Percentiles rank a stretch among this genome's conserved stretches.
phyloP scores from a whole-genome alignment of 1,140 invertebrate genomes.

The Drosophila neocordata region DNA sequence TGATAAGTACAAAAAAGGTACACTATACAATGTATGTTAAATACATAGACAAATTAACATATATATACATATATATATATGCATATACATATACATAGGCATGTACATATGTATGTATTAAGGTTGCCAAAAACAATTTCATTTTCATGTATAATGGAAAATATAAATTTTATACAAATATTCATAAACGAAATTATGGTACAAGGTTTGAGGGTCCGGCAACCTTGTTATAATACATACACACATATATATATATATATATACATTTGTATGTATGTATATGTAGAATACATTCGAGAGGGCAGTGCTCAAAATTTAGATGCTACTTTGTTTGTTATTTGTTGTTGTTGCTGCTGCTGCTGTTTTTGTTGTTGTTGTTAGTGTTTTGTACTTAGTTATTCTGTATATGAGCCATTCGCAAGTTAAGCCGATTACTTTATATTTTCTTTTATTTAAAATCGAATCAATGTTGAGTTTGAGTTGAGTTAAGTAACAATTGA shows the following conservation, averaged over 20 bases:
- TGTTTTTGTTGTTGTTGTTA: slow-evolving; percentile 6
- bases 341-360: slow-evolving; percentile 31
- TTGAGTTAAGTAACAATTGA: background rate
- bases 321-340: slow-evolving; percentile 19
- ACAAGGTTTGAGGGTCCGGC: too few relatives aligned
- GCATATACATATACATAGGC: background rate
- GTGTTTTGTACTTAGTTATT: background rate
- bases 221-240: slow-evolving; percentile 3
- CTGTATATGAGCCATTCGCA: slow-evolving; percentile 73
- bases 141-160: too few relatives aligned
- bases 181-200: too few relatives aligned
- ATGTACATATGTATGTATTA: slow-evolving; percentile 2
- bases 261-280: slow-evolving; percentile 15
- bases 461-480: background rate
- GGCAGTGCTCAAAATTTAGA: slow-evolving; percentile 29
- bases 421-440: slow-evolving; percentile 70
- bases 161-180: background rate
- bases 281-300: background rate
- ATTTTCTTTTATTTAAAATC: slow-evolving; percentile 7
- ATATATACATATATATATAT: background rate
- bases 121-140: slow-evolving; percentile 5
- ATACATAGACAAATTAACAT: too few relatives aligned
- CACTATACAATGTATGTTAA: background rate
- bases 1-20: background rate
- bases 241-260: slow-evolving; percentile 13